phyloP scores from a whole-genome alignment of 1,140 invertebrate genomes.

The Anoplolepis gracilipes region DNA sequence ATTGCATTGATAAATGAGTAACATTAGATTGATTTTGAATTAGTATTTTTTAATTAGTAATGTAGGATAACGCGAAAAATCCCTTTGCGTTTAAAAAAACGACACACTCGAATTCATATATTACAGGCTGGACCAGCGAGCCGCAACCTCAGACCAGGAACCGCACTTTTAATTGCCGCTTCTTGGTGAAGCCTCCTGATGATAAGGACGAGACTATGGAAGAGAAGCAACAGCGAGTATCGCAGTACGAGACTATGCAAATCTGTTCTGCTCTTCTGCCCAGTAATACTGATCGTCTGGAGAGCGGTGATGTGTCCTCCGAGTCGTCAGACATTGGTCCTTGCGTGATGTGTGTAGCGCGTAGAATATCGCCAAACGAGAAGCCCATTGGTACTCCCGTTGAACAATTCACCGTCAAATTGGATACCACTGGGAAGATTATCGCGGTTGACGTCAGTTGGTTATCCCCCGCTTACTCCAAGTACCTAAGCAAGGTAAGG shows the following conservation, averaged over 20 bases:
- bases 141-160: constrained; percentile 86
- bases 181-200: constrained; percentile 94
- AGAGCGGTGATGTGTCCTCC: constrained; percentile 85
- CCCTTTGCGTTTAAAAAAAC: neutral
- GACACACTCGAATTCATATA: neutral
- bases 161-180: constrained; percentile 92
- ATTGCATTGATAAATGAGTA: no score
- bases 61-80: neutral
- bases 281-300: constrained; percentile 85
- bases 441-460: constrained; percentile 91
- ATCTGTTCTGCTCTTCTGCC: constrained; percentile 87
- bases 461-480: constrained; percentile 88
- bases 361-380: constrained; percentile 93
- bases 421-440: constrained; percentile 94
- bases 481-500: constrained; percentile 90
- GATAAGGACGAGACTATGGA: constrained; percentile 91
- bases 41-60: neutral
- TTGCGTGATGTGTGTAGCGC: constrained; percentile 93
- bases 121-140: constrained; percentile 86
- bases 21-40: neutral
- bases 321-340: constrained; percentile 87
- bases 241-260: constrained; percentile 92
- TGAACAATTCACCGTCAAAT: constrained; percentile 96
- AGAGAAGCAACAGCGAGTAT: constrained; percentile 91
- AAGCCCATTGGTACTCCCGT: constrained; percentile 90